Evolutionary conservation across 2,797 vertebrate genomes (phyloP), one percentile per base, ranked within the genome.

Genomic region (Arctocebus calabarensis): DNA sequence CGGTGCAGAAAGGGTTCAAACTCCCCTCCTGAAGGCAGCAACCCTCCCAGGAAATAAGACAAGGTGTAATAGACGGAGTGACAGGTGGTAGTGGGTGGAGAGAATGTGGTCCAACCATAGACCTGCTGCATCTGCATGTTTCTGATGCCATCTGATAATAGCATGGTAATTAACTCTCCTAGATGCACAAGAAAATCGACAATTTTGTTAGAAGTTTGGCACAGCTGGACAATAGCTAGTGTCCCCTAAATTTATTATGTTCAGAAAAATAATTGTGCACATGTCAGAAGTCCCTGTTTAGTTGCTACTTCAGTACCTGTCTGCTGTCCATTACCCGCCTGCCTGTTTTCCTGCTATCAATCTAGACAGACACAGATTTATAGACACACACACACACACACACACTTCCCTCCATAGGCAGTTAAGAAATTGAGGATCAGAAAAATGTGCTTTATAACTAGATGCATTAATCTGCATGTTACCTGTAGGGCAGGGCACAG

Each of bases 1-100:
- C 25, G 34, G 45, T 1, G 7, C 7, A 11, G 13, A 1, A 0
- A 14, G 3, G 16, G 6, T 25, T n/a, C 23, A 37, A 2, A 27
- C 8, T 16, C 29, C 19, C 12, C 22, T 71, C 25, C 43, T 27
- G n/a, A 52, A 27, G 22, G 84, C 25, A 43, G 1, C 12, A 7
- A 16, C 14, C 22, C 77, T 64, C 5, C 1, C n/a, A 20, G 11
- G 17, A 19, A 64, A 29, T 17, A 9, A 3, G 13, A 62, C 12
- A 43, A 23, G 25, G 16, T 22, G 1, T 10, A 9, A 40, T 55
- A 48, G 32, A 23, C 8, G 11, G 32, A 78, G 14, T 25, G 1
- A 1, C 1, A 3, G 16, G 0, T 34, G 20, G 32, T 0, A 20
- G n/a, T 16, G 20, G 22, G 32, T 40, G 23, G 17, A 77, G 7